Base-by-base conservation (phyloP, 2,888 invertebrate species). In the Xanthia togata region DNA sequence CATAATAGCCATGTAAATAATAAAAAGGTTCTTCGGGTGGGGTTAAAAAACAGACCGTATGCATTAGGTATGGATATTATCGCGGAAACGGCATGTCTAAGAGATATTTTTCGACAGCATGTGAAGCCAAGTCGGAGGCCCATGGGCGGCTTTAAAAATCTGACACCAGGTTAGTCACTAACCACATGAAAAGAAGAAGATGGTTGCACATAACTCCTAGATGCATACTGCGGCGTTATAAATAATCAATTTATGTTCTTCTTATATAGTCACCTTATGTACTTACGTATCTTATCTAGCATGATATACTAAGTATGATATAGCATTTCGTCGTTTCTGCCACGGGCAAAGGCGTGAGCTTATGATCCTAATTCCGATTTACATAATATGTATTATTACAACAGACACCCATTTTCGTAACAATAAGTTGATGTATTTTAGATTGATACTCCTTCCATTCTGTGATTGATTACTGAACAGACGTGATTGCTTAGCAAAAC, bases 381-480 rank as follows among this genome's bases (percentile, higher is more conserved):
- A 17, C 44, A 47, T 47, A 47, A 47, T 47, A 47, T n/a, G 14
- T 47, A 14, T 71, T 20, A 73, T 9, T 31, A 53, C 31, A 50
- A 44, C 69, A 41, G 35, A 55, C 31, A 55, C n/a, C 23, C 1
- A 64, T 81, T 64, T 57, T 26, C 38, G 9, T 81, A 50, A 74
- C 57, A 78, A 81, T 53, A 53, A 26, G 8, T 23, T 50, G n/a
- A 41, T 65, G 26, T 31, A 41, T 55, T 55, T 73, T 26, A 14
- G 35, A 70, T 70, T 47, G 41, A 68, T 59, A 35, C 35, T 68
- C 23, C 26, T 69, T 26, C 23, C 31, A 38, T 47, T 17, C 14
- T 55, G 4, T 82, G 73, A 83, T 82, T 82, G 67, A 85, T 83
- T 55, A 60, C 69, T 35, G 53, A 41, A 50, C 68, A 35, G 60